phyloP scores from a whole-genome alignment of 2,113 vertebrate genomes.

The Atherinomorus stipes region DNA sequence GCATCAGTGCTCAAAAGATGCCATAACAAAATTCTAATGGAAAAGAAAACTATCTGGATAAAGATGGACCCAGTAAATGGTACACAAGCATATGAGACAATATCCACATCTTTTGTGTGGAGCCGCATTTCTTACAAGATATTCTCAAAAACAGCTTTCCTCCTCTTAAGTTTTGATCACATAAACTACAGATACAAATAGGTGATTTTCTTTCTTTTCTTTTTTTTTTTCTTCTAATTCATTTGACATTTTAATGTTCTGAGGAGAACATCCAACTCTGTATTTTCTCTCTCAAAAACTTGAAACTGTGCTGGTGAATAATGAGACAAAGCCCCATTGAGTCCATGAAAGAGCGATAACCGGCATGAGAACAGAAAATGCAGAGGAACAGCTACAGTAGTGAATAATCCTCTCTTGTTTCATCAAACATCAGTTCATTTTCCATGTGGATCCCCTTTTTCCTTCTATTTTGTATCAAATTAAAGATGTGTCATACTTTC shows the following conservation, averaged over 20 bases:
- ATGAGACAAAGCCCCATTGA: slow-evolving; percentile 59
- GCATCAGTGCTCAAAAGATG: no score
- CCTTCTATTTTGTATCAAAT: slow-evolving; percentile 41
- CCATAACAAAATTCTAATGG: no score
- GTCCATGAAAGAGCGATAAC: slow-evolving; percentile 17
- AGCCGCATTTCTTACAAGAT: no score
- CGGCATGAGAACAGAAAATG: slow-evolving; percentile 26
- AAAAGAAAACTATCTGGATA: no score
- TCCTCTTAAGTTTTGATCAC: no score
- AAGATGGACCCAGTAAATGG: no score
- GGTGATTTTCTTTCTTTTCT: no score
- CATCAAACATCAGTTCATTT: slow-evolving; percentile 45
- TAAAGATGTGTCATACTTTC: slow-evolving; percentile 53
- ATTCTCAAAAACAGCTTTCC: no score
- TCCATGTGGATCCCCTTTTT: slow-evolving; percentile 37
- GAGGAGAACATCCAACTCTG: not conserved
- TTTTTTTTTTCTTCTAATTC: no score
- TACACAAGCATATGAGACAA: no score
- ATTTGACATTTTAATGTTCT: not conserved
- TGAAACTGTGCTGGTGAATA: slow-evolving; percentile 16
- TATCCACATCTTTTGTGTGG: no score
- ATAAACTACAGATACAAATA: no score
- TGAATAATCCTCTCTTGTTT: slow-evolving; percentile 58
- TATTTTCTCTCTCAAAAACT: slow-evolving; percentile 20
- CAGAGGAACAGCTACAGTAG: slow-evolving; percentile 25